Evolutionary conservation across 1,140 invertebrate species (phyloP).

Genomic region (Bombyx mori): ASM3026992v2 NC_085124.1:6062501-6063000

Average conservation of each 20-base stretch:
- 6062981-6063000: neutral
- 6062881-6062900: conserved; percentile 18
- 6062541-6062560: too few relatives aligned
- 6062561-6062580: too few relatives aligned
- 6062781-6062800: conserved; percentile 31
- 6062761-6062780: conserved; percentile 21
- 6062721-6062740: conserved; percentile 42
- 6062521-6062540: too few relatives aligned
- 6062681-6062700: too few relatives aligned
- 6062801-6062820: conserved; percentile 36
- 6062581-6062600: too few relatives aligned
- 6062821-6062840: conserved; percentile 4
- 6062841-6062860: too few relatives aligned
- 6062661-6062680: too few relatives aligned
- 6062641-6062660: too few relatives aligned
- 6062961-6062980: neutral
- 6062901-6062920: conserved; percentile 33
- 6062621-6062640: too few relatives aligned
- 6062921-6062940: conserved; percentile 15
- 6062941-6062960: neutral
- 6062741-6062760: conserved; percentile 36
- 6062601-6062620: too few relatives aligned
- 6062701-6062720: conserved; percentile 4
- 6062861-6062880: neutral
- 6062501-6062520: too few relatives aligned